Conservation (phyloP, 2,888 invertebrate species). For the Ennomos quercinarius region DNA sequence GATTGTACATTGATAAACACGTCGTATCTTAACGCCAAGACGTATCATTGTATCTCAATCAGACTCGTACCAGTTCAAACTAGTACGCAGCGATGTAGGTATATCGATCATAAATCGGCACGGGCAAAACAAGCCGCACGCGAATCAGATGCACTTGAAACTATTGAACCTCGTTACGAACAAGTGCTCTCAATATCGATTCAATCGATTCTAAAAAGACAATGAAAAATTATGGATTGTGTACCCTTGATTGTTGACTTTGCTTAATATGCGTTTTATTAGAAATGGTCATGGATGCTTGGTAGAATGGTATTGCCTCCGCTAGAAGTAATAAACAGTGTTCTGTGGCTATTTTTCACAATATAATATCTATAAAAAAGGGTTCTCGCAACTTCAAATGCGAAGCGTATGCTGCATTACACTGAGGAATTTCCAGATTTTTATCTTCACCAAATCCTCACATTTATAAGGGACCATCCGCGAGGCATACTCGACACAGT, state of each 20-base stretch:
- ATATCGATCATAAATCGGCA: slow-evolving; percentile 23
- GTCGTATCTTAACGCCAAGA: not conserved
- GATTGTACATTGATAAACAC: slow-evolving; percentile 10
- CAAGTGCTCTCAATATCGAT: slow-evolving; percentile 66
- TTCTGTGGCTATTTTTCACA: too few relatives aligned
- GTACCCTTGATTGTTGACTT: slow-evolving; percentile 40
- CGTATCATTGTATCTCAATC: slow-evolving; percentile 4
- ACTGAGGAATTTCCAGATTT: too few relatives aligned
- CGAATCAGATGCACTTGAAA: slow-evolving; percentile 43
- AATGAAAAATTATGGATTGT: slow-evolving; percentile 39
- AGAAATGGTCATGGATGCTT: not conserved
- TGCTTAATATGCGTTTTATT: not conserved
- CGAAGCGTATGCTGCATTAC: too few relatives aligned
- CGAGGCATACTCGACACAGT: too few relatives aligned
- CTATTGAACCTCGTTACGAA: slow-evolving; percentile 57
- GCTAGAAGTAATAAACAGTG: too few relatives aligned
- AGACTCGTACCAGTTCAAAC: slow-evolving; percentile 16
- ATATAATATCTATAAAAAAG: too few relatives aligned
- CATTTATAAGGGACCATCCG: too few relatives aligned
- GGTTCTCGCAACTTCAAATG: too few relatives aligned
- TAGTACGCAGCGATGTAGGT: slow-evolving; percentile 10
- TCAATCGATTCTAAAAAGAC: slow-evolving; percentile 48
- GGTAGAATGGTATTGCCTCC: not conserved
- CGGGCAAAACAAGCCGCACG: slow-evolving; percentile 17
- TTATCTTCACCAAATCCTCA: too few relatives aligned